A percentile compares a stretch with the other conserved stretches of the same genome.
Conservation (phyloP, 2,888 invertebrate species). For the Diarsia mendica region DNA sequence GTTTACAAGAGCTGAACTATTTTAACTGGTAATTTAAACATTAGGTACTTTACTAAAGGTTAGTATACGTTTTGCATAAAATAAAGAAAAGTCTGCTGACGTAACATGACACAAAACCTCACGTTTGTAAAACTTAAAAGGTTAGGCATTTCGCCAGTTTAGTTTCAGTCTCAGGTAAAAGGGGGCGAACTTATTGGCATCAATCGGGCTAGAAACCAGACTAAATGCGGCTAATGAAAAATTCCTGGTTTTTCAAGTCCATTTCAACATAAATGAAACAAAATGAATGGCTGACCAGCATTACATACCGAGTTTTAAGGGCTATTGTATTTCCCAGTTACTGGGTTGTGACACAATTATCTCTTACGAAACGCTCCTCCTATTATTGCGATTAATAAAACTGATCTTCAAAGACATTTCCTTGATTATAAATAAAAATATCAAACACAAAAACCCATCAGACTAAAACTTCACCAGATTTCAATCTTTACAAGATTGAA, state of each 20-base stretch:
- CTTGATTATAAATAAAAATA: constrained; percentile 24
- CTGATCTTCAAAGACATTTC: background rate
- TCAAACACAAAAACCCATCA: constrained; percentile 38
- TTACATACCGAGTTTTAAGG: no score
- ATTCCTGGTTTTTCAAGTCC: background rate
- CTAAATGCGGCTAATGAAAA: background rate
- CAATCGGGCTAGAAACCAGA: background rate
- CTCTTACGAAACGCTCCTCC: background rate
- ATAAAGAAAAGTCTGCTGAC: background rate
- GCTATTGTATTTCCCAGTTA: no score
- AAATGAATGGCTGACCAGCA: no score
- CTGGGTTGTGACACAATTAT: no score
- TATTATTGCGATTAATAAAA: background rate
- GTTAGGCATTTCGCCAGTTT: background rate
- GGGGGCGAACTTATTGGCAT: background rate
- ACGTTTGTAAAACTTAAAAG: background rate
- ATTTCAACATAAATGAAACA: background rate
- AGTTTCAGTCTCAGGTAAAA: background rate
- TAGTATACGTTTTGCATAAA: background rate
- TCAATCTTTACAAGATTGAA: constrained; percentile 64
- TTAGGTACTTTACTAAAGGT: background rate
- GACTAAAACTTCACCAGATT: constrained; percentile 55
- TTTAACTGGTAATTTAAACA: background rate
- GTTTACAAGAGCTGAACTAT: background rate
- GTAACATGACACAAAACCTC: background rate